Conservation (phyloP, 2,888 invertebrate genomes). For the Diachrysia chrysitis region DNA sequence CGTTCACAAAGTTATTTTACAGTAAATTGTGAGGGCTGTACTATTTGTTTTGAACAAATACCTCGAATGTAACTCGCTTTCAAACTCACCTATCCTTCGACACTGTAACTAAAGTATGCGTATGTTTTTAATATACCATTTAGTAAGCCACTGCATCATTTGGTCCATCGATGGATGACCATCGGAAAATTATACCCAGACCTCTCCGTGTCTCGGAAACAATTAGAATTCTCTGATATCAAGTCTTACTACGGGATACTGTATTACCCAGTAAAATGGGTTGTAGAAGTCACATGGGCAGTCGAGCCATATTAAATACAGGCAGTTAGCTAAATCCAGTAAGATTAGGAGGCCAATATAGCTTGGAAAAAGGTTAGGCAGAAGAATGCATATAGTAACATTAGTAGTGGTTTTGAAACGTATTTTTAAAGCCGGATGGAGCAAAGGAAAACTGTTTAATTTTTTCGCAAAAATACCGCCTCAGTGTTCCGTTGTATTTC, state of each 20-base stretch:
- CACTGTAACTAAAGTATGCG: background rate
- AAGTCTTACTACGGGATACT: no score
- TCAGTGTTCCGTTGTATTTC: constrained; percentile 24
- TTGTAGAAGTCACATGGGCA: no score
- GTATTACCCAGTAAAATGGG: no score
- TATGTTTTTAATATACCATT: background rate
- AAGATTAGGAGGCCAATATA: no score
- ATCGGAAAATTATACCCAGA: no score
- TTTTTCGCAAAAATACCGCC: constrained; percentile 43
- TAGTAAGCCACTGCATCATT: no score
- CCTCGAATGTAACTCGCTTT: background rate
- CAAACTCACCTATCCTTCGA: background rate
- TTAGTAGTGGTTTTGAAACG: constrained; percentile 37
- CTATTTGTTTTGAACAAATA: constrained; percentile 14
- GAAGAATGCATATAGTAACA: background rate
- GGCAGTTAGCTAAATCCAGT: no score
- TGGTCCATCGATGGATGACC: no score
- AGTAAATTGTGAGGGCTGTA: constrained; percentile 28
- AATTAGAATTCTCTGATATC: no score
- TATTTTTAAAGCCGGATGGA: constrained; percentile 49
- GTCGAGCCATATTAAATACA: no score
- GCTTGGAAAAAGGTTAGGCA: no score
- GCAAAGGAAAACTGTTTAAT: constrained; percentile 53
- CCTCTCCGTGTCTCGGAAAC: no score
- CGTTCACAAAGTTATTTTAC: constrained; percentile 60